phyloP scores from a whole-genome alignment of 2,113 vertebrate genomes.

The Aleadryas rufinucha region DNA sequence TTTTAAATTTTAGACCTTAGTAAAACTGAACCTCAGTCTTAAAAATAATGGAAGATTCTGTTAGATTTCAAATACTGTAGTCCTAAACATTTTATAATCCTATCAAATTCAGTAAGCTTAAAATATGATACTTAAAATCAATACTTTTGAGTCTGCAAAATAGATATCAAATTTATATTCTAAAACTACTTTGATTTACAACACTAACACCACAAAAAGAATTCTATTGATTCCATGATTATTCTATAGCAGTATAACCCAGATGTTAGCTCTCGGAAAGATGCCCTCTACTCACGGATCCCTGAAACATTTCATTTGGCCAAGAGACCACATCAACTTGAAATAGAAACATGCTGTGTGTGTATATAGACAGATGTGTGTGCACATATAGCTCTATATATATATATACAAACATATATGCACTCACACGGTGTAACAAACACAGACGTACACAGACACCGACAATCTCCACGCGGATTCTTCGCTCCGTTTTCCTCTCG shows the following conservation, averaged over 20 bases:
- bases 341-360: conserved; percentile 17
- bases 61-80: conserved; percentile 62
- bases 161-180: conserved; percentile 68
- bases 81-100: conserved; percentile 61
- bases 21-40: conserved; percentile 57
- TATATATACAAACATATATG: conserved; percentile 51
- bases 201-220: conserved; percentile 56
- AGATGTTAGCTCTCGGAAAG: conserved; percentile 31
- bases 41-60: conserved; percentile 68
- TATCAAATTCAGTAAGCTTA: conserved; percentile 66
- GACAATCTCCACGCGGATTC: conserved; percentile 9
- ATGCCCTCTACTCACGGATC: conserved; percentile 39
- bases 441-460: not conserved
- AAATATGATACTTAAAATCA: conserved; percentile 70
- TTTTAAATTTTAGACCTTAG: conserved; percentile 50
- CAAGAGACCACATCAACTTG: conserved; percentile 11
- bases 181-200: conserved; percentile 70
- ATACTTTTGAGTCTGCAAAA: conserved; percentile 70
- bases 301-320: conserved; percentile 59
- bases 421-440: conserved; percentile 14
- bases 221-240: conserved; percentile 46
- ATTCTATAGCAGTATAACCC: conserved; percentile 50
- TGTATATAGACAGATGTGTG: not conserved
- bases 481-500: conserved; percentile 19
- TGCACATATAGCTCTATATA: conserved; percentile 30